Evolutionary conservation across 2,888 invertebrate genomes (phyloP).

Genomic region (Notodonta ziczac): DNA sequence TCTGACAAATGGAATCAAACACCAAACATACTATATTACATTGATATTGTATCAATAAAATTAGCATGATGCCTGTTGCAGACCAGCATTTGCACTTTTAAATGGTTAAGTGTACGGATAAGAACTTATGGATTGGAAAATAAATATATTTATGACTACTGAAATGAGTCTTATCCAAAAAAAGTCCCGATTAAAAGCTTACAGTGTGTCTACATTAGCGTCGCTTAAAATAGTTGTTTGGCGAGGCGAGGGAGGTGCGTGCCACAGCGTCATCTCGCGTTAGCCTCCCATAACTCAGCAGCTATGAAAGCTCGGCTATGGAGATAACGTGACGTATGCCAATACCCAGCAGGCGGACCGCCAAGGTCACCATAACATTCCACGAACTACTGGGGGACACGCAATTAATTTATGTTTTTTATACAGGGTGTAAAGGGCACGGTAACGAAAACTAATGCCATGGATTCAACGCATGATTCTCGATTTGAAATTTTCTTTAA

Average conservation of each 20-base stretch:
- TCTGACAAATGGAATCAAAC: too few species aligned
- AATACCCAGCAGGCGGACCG: slow-evolving; percentile 39
- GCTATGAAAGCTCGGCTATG: slow-evolving; percentile 42
- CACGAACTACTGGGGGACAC: slow-evolving; percentile 31
- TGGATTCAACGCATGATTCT: too few species aligned
- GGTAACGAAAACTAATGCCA: too few species aligned
- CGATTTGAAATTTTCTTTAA: too few species aligned
- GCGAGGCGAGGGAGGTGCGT: slow-evolving; percentile 48
- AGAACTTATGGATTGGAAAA: too few species aligned
- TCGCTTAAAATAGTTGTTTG: slow-evolving; percentile 42
- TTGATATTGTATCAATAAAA: too few species aligned
- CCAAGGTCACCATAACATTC: slow-evolving; percentile 43
- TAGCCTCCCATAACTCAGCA: slow-evolving; percentile 40
- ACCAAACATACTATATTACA: too few species aligned
- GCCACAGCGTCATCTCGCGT: slow-evolving; percentile 52
- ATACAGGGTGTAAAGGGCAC: too few species aligned
- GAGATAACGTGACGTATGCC: slow-evolving; percentile 59
- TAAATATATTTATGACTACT: too few species aligned
- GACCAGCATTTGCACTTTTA: too few species aligned
- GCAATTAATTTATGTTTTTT: slow-evolving; percentile 28
- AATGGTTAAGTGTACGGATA: too few species aligned
- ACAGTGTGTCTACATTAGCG: slow-evolving; percentile 25
- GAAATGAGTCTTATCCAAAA: slow-evolving; percentile 11
- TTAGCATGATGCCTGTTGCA: too few species aligned
- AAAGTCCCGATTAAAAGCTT: slow-evolving; percentile 18